Evolutionary conservation across 1,140 invertebrate species (phyloP).

Genomic region (Metopolophium dirhodum): DNA sequence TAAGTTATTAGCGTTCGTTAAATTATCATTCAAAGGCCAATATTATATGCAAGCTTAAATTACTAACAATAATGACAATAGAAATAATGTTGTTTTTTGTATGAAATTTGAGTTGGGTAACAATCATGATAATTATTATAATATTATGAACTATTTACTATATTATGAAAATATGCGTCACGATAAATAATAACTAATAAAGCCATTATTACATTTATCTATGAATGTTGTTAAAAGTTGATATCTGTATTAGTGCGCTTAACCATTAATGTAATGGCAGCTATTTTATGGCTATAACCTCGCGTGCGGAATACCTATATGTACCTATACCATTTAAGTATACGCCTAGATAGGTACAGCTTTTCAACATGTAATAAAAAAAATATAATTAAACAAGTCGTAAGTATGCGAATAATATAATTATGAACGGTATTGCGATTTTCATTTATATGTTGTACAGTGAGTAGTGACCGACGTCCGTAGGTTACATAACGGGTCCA

Average conservation of each 20-base stretch:
- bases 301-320: neutral
- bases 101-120: neutral
- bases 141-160: no score
- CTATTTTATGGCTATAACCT: constrained; percentile 6
- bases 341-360: neutral
- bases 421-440: neutral
- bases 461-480: neutral
- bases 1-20: neutral
- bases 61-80: no score
- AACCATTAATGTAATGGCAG: neutral
- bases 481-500: neutral
- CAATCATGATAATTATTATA: neutral
- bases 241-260: neutral
- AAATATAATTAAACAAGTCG: neutral
- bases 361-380: neutral
- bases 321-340: neutral
- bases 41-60: neutral
- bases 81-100: no score
- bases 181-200: neutral
- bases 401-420: neutral
- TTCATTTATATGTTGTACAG: neutral
- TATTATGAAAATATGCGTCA: neutral
- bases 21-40: neutral
- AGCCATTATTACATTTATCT: neutral
- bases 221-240: neutral